Evolutionary conservation across 1,140 invertebrate species (phyloP).

Genomic region (Penaeus japonicus): DNA sequence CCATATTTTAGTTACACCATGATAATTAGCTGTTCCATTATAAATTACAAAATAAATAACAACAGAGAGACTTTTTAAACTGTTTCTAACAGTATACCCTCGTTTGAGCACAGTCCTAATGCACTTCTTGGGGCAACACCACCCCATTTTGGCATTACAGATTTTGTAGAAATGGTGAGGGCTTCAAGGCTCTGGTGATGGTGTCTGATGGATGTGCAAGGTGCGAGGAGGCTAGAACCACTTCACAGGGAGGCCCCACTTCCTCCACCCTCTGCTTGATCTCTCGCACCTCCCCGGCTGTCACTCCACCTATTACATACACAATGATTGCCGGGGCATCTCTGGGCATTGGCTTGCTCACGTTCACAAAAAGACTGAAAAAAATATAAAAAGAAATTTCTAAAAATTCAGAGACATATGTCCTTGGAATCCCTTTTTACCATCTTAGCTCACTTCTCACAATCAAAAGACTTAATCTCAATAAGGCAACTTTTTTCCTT

Average conservation of each 20-base stretch:
- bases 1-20: too few species aligned
- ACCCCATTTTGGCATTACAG: too few species aligned
- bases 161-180: background rate
- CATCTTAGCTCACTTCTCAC: background rate
- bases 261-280: background rate
- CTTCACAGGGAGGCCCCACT: slow-evolving; percentile 18
- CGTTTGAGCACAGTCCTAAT: too few species aligned
- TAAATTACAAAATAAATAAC: too few species aligned
- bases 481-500: background rate
- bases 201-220: slow-evolving; percentile 38
- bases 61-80: too few species aligned
- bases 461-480: background rate
- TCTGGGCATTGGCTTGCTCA: slow-evolving; percentile 45
- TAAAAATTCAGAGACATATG: background rate
- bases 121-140: too few species aligned
- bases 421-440: background rate
- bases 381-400: background rate
- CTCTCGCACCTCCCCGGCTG: slow-evolving; percentile 39
- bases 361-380: slow-evolving; percentile 52
- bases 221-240: slow-evolving; percentile 47
- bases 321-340: slow-evolving; percentile 49
- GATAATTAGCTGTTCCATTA: too few species aligned
- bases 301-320: slow-evolving; percentile 48
- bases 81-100: too few species aligned
- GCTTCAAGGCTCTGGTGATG: slow-evolving; percentile 8